Evolutionary conservation across 2,888 invertebrate species (phyloP).

Genomic region (Sisyra nigra): DNA sequence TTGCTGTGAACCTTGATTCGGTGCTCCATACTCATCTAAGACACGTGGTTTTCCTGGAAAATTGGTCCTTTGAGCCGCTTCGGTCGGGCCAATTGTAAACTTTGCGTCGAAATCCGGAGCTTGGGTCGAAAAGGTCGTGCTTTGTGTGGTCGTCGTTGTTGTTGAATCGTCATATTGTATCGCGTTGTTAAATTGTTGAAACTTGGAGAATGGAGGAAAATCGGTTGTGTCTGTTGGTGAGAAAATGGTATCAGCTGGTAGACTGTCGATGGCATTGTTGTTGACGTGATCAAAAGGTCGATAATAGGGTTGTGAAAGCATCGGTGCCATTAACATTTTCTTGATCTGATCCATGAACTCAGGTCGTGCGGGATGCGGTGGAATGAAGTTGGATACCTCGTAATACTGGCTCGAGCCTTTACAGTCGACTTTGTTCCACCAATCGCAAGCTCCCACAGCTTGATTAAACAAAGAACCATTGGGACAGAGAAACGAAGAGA

Average conservation of each 20-base stretch:
- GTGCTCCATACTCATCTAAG: too few species aligned
- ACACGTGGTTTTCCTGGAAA: too few species aligned
- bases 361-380: slow-evolving; percentile 27
- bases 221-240: too few species aligned
- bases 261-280: background rate
- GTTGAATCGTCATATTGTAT: background rate
- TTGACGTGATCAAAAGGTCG: background rate
- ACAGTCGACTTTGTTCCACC: slow-evolving; percentile 53
- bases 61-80: too few species aligned
- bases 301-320: slow-evolving; percentile 14
- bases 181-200: too few species aligned
- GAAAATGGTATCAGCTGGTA: background rate
- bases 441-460: slow-evolving; percentile 45
- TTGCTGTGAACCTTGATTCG: too few species aligned
- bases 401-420: slow-evolving; percentile 29
- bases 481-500: slow-evolving; percentile 47
- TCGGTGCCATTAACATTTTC: slow-evolving; percentile 36
- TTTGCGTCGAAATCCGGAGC: too few species aligned
- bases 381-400: slow-evolving; percentile 27
- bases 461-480: slow-evolving; percentile 53
- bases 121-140: too few species aligned
- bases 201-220: too few species aligned
- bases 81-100: too few species aligned
- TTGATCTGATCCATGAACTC: slow-evolving; percentile 39
- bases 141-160: background rate